Percentiles rank a stretch among this genome's conserved stretches.
Conservation (phyloP, 2,888 invertebrate genomes). For the Andrena dorsata region DNA sequence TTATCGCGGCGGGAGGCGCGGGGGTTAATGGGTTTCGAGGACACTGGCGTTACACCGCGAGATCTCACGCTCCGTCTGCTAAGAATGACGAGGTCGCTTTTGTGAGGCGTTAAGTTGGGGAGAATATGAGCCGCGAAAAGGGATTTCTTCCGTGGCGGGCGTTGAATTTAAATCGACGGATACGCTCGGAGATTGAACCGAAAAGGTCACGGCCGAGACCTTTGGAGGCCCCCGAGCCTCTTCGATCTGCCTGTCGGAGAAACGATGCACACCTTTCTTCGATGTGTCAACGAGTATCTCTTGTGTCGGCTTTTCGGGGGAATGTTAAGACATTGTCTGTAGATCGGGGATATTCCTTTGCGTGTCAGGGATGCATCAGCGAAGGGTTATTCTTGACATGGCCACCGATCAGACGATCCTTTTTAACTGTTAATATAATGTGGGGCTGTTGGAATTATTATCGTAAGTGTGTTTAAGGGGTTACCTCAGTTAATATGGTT, state of each 20-base stretch:
- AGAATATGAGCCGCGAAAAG: slow-evolving; percentile 54
- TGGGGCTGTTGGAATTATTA: no score
- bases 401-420: no score
- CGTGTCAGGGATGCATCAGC: no score
- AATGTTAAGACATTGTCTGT: not conserved
- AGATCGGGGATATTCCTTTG: not conserved
- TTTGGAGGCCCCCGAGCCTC: slow-evolving; percentile 31
- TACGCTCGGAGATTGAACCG: slow-evolving; percentile 29
- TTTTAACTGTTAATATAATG: no score
- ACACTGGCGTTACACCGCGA: slow-evolving; percentile 72
- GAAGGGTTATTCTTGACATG: no score
- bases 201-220: slow-evolving; percentile 45
- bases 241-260: slow-evolving; percentile 13
- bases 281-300: not conserved
- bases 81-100: slow-evolving; percentile 64
- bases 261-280: slow-evolving; percentile 7
- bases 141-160: slow-evolving; percentile 58
- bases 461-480: no score
- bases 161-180: slow-evolving; percentile 62
- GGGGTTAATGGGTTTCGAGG: slow-evolving; percentile 80
- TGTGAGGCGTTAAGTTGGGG: slow-evolving; percentile 54
- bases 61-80: slow-evolving; percentile 68
- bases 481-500: no score
- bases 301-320: not conserved
- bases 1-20: slow-evolving; percentile 56